These are phyloP conservation scores for Fissipunctia ypsillon DNA, from an alignment of 2,888 invertebrate genomes.

Conservation along the genomic window DNA sequence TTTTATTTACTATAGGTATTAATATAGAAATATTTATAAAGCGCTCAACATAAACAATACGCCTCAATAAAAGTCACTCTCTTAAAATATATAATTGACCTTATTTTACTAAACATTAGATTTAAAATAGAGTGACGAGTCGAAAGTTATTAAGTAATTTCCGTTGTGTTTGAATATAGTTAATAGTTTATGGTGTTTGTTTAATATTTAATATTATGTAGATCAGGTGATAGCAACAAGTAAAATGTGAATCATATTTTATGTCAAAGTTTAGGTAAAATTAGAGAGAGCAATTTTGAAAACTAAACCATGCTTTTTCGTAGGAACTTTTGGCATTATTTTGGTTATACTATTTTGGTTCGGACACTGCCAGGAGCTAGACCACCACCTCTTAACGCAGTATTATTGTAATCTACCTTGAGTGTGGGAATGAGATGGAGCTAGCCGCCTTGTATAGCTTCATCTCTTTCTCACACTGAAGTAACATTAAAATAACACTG, in stretches of 20 bases:
- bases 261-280: neutral
- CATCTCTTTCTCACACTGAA: too few relatives aligned
- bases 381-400: too few relatives aligned
- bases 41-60: constrained; percentile 27
- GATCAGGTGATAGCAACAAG: constrained; percentile 40
- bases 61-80: neutral
- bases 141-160: constrained; percentile 31
- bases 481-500: too few relatives aligned
- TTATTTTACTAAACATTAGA: neutral
- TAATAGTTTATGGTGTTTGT: constrained; percentile 58
- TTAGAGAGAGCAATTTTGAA: neutral
- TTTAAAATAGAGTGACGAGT: constrained; percentile 12
- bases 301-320: too few relatives aligned
- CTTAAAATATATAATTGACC: neutral
- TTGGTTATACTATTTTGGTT: neutral
- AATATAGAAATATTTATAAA: constrained; percentile 41
- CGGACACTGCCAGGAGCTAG: too few relatives aligned
- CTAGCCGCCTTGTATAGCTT: too few relatives aligned
- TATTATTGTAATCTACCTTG: too few relatives aligned
- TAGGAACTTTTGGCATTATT: too few relatives aligned
- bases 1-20: constrained; percentile 36
- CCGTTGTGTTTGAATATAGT: constrained; percentile 40
- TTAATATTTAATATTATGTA: constrained; percentile 47
- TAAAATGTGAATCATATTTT: constrained; percentile 25
- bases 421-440: too few relatives aligned